These are phyloP conservation scores for Ormyrus thymus DNA, from an alignment of 2,888 invertebrate species.

Conservation along the genomic window DNA sequence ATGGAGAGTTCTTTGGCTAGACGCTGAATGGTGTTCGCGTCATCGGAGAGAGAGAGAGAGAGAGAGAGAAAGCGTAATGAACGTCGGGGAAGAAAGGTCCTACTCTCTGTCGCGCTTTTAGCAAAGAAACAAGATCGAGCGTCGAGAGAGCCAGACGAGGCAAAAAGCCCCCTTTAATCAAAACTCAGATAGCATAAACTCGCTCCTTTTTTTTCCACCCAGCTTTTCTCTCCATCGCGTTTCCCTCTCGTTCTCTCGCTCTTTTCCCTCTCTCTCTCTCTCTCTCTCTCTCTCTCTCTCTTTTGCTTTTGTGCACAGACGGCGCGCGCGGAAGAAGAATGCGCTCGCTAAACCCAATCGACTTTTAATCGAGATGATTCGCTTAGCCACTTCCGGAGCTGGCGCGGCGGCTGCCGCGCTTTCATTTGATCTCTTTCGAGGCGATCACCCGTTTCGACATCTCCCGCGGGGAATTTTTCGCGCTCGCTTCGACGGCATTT, in stretches of 20 bases:
- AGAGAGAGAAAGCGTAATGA: constrained; percentile 30
- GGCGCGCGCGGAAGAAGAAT: constrained; percentile 22
- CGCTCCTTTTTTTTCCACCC: neutral
- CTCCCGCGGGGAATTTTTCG: no score
- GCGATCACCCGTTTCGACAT: no score
- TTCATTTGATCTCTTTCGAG: no score
- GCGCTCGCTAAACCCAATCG: constrained; percentile 20
- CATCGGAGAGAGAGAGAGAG: no score
- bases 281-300: neutral
- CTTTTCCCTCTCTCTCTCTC: neutral
- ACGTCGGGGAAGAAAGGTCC: constrained; percentile 34
- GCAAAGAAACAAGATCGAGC: constrained; percentile 43
- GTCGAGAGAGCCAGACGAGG: constrained; percentile 21
- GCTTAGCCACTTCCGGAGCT: neutral
- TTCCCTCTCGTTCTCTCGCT: neutral
- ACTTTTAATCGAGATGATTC: constrained; percentile 40
- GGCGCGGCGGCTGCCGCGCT: neutral
- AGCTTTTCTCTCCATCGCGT: neutral
- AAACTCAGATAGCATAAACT: constrained; percentile 41
- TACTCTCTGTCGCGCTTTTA: neutral
- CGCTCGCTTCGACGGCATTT: no score
- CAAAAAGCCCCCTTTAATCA: constrained; percentile 48
- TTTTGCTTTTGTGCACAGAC: neutral
- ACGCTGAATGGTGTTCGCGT: no score
- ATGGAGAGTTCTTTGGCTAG: no score